Base-by-base conservation (phyloP, 2,888 invertebrate species). In the Amblyjoppa proteus region DNA sequence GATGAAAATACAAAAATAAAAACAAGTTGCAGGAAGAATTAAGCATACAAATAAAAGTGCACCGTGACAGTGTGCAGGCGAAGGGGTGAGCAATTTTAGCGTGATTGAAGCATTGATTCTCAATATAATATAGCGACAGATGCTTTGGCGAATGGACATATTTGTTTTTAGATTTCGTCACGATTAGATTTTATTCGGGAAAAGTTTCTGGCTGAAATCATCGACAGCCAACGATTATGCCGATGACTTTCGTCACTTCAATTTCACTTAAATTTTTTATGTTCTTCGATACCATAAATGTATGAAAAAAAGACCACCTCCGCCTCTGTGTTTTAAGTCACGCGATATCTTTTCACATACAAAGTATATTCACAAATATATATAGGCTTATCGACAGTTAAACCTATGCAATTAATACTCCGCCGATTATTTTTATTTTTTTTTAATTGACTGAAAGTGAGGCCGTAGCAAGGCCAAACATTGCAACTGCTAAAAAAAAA, bases 381-480 rank as follows among this genome's bases (percentile, higher is more conserved):
- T 66, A 7, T 20, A 38, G n/a, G 3, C 20, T 16, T 68, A 41
- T 68, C 38, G 38, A 25, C 13, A 68, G n/a, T 13, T 34, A 66
- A 75, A 66, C 25, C 51, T 51, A 66, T 66, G 34, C 66, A 66
- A 38, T 53, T 38, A 76, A 13, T 51, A 38, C 13, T 2, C 20
- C 28, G 20, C n/a, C 25, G 38, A 20, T 51, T 41, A 45, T 25
- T 53, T 38, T 76, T 66, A 25, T 38, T 51, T 66, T 51, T 66
- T 38, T 38, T 66, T 53, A 51, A 20, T 51, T 38, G 56, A 49
- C 66, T 71, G 71, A 80, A 80, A 81, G 66, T 68, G 58, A 81
- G 58, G 75, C 45, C 58, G 69, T 28, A 69, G 77, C 71, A 82
- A 82, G 78, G 71, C 74, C 81, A 86, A 81, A 76, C n/a, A n/a